These are phyloP conservation scores for Turritopsis rubra DNA, from an alignment of 30 jellyfish, hydroid and myxozoan genomes.

Conservation along the genomic window DNA sequence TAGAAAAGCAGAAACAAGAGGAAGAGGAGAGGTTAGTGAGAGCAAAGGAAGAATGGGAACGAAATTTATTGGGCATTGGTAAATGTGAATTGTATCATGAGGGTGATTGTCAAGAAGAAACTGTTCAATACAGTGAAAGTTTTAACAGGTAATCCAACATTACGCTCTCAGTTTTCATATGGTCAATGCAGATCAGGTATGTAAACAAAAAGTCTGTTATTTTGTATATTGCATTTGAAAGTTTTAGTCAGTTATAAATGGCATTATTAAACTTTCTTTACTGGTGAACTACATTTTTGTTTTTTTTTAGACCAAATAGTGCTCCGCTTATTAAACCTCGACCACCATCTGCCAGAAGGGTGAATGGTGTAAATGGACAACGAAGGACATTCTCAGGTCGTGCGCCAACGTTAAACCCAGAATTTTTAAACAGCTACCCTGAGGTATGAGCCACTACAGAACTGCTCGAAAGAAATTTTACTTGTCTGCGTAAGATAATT, in stretches of 20 bases:
- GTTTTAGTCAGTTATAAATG: no score
- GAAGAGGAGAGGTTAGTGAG: background rate
- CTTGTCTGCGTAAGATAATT: no score
- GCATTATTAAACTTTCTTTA: no score
- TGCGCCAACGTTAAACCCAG: background rate
- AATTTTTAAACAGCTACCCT: background rate
- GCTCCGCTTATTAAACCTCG: slow-evolving; percentile 32
- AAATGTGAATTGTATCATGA: slow-evolving; percentile 23
- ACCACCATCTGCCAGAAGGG: slow-evolving; percentile 26
- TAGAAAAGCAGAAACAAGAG: slow-evolving; percentile 1
- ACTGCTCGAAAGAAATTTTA: no score
- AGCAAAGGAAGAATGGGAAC: slow-evolving; percentile 30
- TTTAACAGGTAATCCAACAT: slow-evolving; percentile 4
- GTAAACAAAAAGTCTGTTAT: no score
- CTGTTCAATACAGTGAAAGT: background rate
- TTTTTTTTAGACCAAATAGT: slow-evolving; percentile 33
- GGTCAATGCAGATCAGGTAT: no score
- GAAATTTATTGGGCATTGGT: slow-evolving; percentile 26
- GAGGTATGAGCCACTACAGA: no score
- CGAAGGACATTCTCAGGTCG: background rate
- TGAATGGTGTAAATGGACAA: background rate
- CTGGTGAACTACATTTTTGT: no score
- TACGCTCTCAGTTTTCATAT: no score
- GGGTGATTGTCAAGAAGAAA: slow-evolving; percentile 8
- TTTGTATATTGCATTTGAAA: no score